These are phyloP conservation scores for Garrulus glandarius DNA, from an alignment of 2,797 vertebrate species.

Conservation along the genomic window DNA sequence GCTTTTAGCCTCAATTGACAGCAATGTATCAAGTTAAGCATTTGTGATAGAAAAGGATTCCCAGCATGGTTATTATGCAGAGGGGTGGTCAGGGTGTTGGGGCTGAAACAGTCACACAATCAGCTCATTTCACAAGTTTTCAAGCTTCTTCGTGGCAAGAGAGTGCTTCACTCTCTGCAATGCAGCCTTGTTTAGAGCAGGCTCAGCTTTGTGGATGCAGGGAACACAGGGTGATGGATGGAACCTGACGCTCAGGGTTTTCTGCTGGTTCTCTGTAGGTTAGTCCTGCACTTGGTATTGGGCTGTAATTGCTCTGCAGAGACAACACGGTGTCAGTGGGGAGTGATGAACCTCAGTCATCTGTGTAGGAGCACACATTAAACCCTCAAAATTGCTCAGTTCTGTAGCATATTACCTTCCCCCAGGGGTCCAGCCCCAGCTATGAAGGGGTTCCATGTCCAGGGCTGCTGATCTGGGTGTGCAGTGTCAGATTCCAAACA, in stretches of 20 bases:
- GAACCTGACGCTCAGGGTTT: not conserved
- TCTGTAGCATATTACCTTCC: not conserved
- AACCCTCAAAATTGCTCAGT: not conserved
- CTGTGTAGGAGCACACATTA: not conserved
- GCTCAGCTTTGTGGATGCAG: not conserved
- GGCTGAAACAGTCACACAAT: not conserved
- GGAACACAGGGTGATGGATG: not conserved
- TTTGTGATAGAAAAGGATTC: not conserved
- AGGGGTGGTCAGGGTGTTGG: not conserved
- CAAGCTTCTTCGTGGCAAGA: not conserved
- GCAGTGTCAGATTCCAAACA: not conserved
- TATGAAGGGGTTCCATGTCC: accelerated
- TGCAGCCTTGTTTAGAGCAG: not conserved
- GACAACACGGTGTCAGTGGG: not conserved
- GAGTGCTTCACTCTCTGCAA: not conserved
- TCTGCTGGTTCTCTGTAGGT: not conserved
- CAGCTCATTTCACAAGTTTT: not conserved
- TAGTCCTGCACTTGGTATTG: not conserved
- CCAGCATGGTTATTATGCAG: not conserved
- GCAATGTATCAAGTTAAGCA: not conserved
- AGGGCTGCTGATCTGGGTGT: not conserved
- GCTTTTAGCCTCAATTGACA: not conserved
- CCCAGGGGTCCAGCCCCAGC: not conserved
- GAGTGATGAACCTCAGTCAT: not conserved
- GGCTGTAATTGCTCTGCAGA: not conserved